Evolutionary conservation across 2,888 invertebrate species (phyloP), one percentile per base, ranked within the genome.

Genomic region (Drosophila pseudotakahashii): DNA sequence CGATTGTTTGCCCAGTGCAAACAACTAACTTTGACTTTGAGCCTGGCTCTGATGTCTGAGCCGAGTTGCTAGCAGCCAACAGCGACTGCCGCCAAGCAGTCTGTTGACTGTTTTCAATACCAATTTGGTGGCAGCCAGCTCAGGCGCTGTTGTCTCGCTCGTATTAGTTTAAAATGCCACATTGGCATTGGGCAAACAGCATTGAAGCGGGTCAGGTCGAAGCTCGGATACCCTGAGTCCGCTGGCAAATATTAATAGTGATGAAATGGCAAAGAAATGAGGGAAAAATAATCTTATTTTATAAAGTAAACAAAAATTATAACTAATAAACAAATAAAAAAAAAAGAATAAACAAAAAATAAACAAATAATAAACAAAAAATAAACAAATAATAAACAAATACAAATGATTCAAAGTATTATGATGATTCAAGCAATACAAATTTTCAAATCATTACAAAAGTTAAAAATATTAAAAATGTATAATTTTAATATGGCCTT

Each of bases 161-260:
- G 62, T 79, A 74, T 82, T 87, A 81, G 87, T 79, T 79, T 82
- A 81, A 79, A 87, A 83, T 87, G 87, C 85, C 82, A 76, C 79
- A 84, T 86, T 82, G 84, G 72, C 87, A 84, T 77, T 83, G 87
- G 72, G 82, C 78, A 87, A 83, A 83, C 78, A 87, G 67, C 71
- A 47, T 73, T 66, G 75, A 76, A 62, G 75, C 73, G 51, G 16
- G 32, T 5, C 50, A 23, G 23, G 41, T 48, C 72, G 54, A 63
- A 39, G 44, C 42, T 9, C 16, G 26, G 19, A 70, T 62, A 71
- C 69, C 47, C 71, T 70, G n/a, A 1, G 7, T 9, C 7, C 1
- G 23, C 23, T n/a, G 5, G 4, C 3, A 14, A 10, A 7, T 6
- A 9, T 4, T 1, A n/a, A n/a, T n/a, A n/a, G 1, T 14, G 0